Percentiles rank a stretch among this genome's conserved stretches.
phyloP scores from a whole-genome alignment of 2,113 vertebrate species.

The Tupaia chinensis region DNA sequence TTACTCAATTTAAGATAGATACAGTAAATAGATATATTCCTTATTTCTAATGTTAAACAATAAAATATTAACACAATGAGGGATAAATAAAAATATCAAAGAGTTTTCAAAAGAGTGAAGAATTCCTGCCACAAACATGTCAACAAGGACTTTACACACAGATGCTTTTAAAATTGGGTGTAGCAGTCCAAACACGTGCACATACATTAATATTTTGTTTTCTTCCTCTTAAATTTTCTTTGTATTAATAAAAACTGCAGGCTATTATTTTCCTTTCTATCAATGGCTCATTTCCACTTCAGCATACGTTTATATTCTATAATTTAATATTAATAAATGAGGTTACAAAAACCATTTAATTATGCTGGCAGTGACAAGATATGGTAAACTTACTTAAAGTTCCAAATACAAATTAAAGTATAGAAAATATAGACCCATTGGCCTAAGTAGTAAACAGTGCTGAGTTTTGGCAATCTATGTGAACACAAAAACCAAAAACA shows the following conservation, averaged over 20 bases:
- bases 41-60: slow-evolving; percentile 13
- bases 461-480: slow-evolving; percentile 53
- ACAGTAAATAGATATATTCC: background rate
- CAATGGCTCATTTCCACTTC: slow-evolving; percentile 62
- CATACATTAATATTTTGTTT: background rate
- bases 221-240: background rate
- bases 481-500: background rate
- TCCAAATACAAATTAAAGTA: slow-evolving; percentile 83
- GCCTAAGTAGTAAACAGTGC: slow-evolving; percentile 65
- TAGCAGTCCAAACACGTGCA: background rate
- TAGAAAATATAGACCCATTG: slow-evolving; percentile 63
- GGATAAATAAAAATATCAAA: slow-evolving; percentile 49
- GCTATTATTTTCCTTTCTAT: slow-evolving; percentile 59
- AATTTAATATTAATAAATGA: slow-evolving; percentile 78
- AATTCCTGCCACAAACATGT: slow-evolving; percentile 14
- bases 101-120: background rate
- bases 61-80: background rate
- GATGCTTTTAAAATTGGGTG: slow-evolving; percentile 27
- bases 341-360: slow-evolving; percentile 80
- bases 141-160: background rate
- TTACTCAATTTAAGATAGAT: background rate
- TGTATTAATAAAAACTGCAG: slow-evolving; percentile 55
- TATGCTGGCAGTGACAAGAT: slow-evolving; percentile 65
- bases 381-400: slow-evolving; percentile 82
- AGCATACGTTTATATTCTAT: slow-evolving; percentile 68